Base-by-base conservation (phyloP, 2,888 invertebrate genomes). In the Crocallis elinguaria region DNA sequence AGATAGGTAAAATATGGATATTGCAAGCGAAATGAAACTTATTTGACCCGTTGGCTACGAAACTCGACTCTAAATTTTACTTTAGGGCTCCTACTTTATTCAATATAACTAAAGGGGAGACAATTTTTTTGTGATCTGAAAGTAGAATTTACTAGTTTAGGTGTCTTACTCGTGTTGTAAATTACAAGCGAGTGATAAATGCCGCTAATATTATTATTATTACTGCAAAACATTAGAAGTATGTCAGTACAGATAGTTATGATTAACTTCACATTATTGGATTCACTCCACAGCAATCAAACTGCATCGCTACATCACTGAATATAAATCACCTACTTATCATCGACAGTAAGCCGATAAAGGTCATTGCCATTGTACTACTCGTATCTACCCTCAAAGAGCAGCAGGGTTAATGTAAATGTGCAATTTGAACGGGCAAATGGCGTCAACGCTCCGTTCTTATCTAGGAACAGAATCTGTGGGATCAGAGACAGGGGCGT, bases 401-500 rank as follows among this genome's bases (percentile, higher is more conserved):
- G 57, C 64, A 59, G 74, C 72, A 69, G 75, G 80, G 75, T 79
- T 77, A 79, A 82, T 81, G 85, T 86, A 85, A 88, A 89, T 86
- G 86, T 85, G 81, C 85, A 86, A 88, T 83, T 77, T 77, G 78
- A 82, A 77, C 77, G 77, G 77, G 84, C 86, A 88, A 88, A 88
- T 86, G 88, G 84, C 87, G 82, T 85, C 85, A 83, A 84, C 82
- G 79, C 77, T 83, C 32, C 39, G 11, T 42, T 27, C 80, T 85
- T 88, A 89, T 90, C 89, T 70, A 60, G 57, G 64, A 75, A 75
- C 76, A 74, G 25, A 82, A 87, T 87, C 87, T 84, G 73, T 70
- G 82, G 80, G 81, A 85, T 78, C 75, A 71, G n/a, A n/a, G n/a
- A n/a, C n/a, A n/a, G n/a, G n/a, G n/a, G n/a, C n/a, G n/a, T n/a